Base-by-base conservation (phyloP, 1,140 invertebrate species). In the Subanguina moxae region DNA sequence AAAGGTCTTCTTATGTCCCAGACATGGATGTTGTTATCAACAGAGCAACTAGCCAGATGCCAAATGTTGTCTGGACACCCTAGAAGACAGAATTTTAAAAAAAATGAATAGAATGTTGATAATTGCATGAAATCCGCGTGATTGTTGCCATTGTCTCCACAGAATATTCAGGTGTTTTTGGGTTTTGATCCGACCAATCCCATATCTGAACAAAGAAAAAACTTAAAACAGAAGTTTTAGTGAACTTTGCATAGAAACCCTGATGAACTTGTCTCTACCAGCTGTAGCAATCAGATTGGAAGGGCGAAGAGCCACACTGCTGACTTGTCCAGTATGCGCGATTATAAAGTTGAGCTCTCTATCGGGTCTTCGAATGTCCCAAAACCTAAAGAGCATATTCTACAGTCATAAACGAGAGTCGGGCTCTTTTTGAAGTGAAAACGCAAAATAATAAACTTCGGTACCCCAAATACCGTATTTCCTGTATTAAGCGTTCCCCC, bases 1-100 rank as follows among this genome's bases (percentile, higher is more conserved):
- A 27, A 63, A 17, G 72, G 72, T 9, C 72, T 74, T 23, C 74
- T 52, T 38, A 76, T 71, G 46, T 76, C 74, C 72, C 72, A 73
- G 5, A 73, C 67, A 42, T 73, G 58, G 15, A 73, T 56, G 15
- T 52, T 76, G 52, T 73, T 71, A 17, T 73, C 74, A 13, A 58
- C 57, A 1, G 48, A 72, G 57, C 13, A 70, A 43, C 25, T 62
- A 21, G 17, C 38, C 11, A 72, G 7, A 63, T 43, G 56, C 43
- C 62, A 74, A 19, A 48, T 42, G 28, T 72, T 72, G 30, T 74
- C 61, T n/a, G 71, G 52, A 30, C 64, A 77, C 75, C 48, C n/a
- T 52, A 15, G 3, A 52, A 21, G n/a, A 45, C n/a, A 45, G n/a
- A 13, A 52, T 3, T 52, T 21, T 52, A 52, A 52, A 25, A 7